A percentile compares a stretch with the other conserved stretches of the same genome.
Evolutionary conservation across 1,140 invertebrate species (phyloP).

Genomic region (Lepidurus arcticus): DNA sequence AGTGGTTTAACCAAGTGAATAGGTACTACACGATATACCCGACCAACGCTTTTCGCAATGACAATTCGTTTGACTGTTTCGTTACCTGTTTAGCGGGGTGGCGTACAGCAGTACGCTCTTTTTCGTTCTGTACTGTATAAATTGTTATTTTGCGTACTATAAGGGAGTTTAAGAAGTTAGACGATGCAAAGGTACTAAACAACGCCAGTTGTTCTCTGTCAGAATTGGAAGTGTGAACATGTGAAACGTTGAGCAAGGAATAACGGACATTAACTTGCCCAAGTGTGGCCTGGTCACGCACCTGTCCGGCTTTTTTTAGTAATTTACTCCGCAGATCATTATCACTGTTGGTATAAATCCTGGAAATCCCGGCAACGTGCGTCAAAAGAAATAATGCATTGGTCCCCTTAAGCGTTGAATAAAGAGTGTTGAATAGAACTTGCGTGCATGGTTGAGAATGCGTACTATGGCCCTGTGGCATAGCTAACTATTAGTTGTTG

Average conservation of each 20-base stretch:
- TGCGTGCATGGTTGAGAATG: not conserved
- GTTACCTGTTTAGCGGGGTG: no score
- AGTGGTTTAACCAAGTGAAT: no score
- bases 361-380: not conserved
- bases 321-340: not conserved
- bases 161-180: no score
- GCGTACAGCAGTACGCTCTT: no score
- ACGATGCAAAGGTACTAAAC: no score
- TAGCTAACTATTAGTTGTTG: not conserved
- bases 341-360: not conserved
- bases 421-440: no score
- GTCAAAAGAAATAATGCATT: not conserved
- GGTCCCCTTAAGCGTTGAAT: not conserved
- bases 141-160: no score
- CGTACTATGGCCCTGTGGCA: not conserved
- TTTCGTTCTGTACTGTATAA: no score
- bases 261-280: not conserved
- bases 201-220: not conserved
- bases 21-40: no score
- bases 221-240: constrained; percentile 11
- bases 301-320: not conserved
- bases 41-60: no score
- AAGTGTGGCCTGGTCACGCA: not conserved
- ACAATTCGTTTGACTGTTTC: no score
- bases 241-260: not conserved